These are phyloP conservation scores for Coreoperca whiteheadi DNA, from an alignment of 2,113 vertebrate genomes.

Conservation along the genomic window DNA sequence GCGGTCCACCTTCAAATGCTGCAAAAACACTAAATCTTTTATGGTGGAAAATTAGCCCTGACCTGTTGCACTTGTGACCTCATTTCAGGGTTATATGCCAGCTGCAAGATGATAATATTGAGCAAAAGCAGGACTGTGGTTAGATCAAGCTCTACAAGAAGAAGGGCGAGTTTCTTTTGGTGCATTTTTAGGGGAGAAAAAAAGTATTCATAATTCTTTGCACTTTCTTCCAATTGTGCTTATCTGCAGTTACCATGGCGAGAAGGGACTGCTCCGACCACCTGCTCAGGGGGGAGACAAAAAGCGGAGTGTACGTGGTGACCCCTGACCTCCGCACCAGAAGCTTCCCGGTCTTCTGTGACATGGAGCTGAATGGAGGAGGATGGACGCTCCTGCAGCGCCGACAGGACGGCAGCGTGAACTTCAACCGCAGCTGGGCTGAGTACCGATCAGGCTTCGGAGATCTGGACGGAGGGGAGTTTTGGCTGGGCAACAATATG, in stretches of 20 bases:
- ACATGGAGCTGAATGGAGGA: constrained; percentile 91
- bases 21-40: constrained; percentile 31
- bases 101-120: constrained; percentile 27
- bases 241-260: constrained; percentile 35
- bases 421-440: constrained; percentile 92
- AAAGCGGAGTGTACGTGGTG: constrained; percentile 87
- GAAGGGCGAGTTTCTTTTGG: background rate
- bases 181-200: too few species aligned
- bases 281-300: constrained; percentile 78
- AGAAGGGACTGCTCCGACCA: constrained; percentile 92
- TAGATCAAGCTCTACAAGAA: background rate
- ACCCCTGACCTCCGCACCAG: constrained; percentile 85
- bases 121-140: background rate
- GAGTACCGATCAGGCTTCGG: constrained; percentile 95
- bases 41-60: constrained; percentile 41
- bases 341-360: constrained; percentile 90
- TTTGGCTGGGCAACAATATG: constrained; percentile 95
- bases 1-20: constrained; percentile 31
- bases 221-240: background rate
- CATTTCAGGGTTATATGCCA: constrained; percentile 38
- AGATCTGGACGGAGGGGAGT: constrained; percentile 86
- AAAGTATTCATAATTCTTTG: background rate
- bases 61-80: constrained; percentile 49
- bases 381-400: constrained; percentile 95
- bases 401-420: constrained; percentile 90